Evolutionary conservation across 2,797 vertebrate genomes (phyloP).

Genomic region (Acipenser oxyrinchus): DNA sequence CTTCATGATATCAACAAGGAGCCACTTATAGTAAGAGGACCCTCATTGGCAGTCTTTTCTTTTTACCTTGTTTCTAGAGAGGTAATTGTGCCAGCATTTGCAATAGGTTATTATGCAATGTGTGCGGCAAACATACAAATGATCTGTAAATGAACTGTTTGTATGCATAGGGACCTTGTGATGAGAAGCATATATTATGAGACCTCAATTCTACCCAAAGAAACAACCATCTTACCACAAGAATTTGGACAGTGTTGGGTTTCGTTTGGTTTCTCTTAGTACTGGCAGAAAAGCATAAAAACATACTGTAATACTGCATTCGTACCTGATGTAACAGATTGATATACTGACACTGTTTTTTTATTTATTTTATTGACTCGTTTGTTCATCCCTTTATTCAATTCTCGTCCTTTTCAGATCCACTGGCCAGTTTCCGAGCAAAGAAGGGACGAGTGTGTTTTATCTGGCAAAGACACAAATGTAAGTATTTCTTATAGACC

Average conservation of each 20-base stretch:
- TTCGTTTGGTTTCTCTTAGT: too few species aligned
- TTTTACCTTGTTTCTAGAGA: not conserved
- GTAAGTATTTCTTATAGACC: constrained; percentile 59
- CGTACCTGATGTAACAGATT: too few species aligned
- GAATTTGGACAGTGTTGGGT: too few species aligned
- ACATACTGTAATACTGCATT: not conserved
- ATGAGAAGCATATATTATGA: too few species aligned
- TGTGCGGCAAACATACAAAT: too few species aligned
- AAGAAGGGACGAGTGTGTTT: constrained; percentile 88
- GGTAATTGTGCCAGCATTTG: not conserved
- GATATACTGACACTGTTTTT: not conserved
- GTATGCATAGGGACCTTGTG: too few species aligned
- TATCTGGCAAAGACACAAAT: constrained; percentile 91
- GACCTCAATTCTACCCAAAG: too few species aligned
- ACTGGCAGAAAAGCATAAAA: too few species aligned
- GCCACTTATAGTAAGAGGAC: constrained; percentile 86
- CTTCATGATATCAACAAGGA: constrained; percentile 98
- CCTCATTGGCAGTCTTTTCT: not conserved
- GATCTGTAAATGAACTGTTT: too few species aligned
- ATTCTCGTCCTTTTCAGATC: constrained; percentile 62
- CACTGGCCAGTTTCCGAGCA: constrained; percentile 89
- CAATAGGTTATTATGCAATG: too few species aligned
- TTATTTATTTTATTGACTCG: not conserved
- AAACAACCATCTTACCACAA: too few species aligned
- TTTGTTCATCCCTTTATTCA: not conserved